Conservation (phyloP, 2,888 invertebrate species). For the Drosophila cracens region DNA sequence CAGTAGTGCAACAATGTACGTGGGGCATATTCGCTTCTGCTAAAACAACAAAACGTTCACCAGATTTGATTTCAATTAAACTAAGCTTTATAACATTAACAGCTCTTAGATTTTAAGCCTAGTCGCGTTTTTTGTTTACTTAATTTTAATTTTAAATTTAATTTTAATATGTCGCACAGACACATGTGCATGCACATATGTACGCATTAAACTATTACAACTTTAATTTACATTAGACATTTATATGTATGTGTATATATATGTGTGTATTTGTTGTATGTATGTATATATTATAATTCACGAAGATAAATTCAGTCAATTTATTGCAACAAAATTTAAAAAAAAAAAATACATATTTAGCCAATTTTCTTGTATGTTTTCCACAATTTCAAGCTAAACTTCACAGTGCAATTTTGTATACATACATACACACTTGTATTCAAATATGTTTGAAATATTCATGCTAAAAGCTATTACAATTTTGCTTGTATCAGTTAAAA, state of each 20-base stretch:
- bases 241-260: constrained; percentile 43
- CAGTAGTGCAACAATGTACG: constrained; percentile 34
- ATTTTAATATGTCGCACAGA: constrained; percentile 18
- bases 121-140: constrained; percentile 18
- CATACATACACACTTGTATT: constrained; percentile 20
- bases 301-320: constrained; percentile 69
- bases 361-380: constrained; percentile 26
- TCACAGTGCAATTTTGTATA: constrained; percentile 8
- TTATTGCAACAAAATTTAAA: constrained; percentile 66
- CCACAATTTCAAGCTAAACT: constrained; percentile 34
- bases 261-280: constrained; percentile 32
- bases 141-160: constrained; percentile 5
- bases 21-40: constrained; percentile 19
- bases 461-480: constrained; percentile 43
- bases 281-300: constrained; percentile 36
- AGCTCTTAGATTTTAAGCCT: constrained; percentile 40
- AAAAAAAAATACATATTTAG: constrained; percentile 28
- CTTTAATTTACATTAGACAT: constrained; percentile 62
- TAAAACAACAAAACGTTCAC: constrained; percentile 29
- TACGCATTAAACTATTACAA: constrained; percentile 34
- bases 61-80: constrained; percentile 32
- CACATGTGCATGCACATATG: constrained; percentile 12
- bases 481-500: constrained; percentile 18
- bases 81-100: constrained; percentile 44
- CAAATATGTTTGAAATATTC: constrained; percentile 43